These are phyloP conservation scores for Trididemnum miniatum DNA, from an alignment of 23 tunicate genomes.

Conservation along the genomic window DNA sequence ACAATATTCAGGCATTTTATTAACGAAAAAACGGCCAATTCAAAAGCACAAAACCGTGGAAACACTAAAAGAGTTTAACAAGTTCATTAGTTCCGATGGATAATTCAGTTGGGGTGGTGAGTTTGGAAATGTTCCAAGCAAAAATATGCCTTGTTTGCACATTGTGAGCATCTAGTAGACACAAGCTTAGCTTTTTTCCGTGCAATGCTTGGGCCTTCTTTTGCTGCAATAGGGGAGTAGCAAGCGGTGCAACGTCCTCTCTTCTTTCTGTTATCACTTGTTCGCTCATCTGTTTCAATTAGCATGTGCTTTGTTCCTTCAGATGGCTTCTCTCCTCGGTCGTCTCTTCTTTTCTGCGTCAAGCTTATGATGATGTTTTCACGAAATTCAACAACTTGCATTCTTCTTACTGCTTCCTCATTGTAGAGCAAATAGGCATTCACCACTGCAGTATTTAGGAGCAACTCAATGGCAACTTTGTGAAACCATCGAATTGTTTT, in stretches of 20 bases:
- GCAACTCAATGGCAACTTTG: background rate
- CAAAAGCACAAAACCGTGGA: too few relatives aligned
- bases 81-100: too few relatives aligned
- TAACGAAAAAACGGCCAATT: too few relatives aligned
- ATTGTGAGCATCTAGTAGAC: too few relatives aligned
- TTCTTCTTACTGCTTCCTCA: background rate
- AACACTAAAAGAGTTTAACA: too few relatives aligned
- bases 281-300: background rate
- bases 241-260: background rate
- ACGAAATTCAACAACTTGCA: background rate
- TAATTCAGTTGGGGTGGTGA: too few relatives aligned
- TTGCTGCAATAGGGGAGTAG: background rate
- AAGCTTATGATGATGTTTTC: background rate
- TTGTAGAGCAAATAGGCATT: constrained; percentile 12
- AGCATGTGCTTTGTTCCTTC: background rate
- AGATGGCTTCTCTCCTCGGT: background rate
- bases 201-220: constrained; percentile 10
- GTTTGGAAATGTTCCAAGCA: too few relatives aligned
- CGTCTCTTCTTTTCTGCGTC: background rate
- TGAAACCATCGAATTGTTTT: background rate
- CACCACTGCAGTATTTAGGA: background rate
- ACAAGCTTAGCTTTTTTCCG: constrained; percentile 6
- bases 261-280: constrained; percentile 1
- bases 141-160: too few relatives aligned
- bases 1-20: too few relatives aligned